phyloP scores from a whole-genome alignment of 2,113 vertebrate species.

The Fukomys damarensis region DNA sequence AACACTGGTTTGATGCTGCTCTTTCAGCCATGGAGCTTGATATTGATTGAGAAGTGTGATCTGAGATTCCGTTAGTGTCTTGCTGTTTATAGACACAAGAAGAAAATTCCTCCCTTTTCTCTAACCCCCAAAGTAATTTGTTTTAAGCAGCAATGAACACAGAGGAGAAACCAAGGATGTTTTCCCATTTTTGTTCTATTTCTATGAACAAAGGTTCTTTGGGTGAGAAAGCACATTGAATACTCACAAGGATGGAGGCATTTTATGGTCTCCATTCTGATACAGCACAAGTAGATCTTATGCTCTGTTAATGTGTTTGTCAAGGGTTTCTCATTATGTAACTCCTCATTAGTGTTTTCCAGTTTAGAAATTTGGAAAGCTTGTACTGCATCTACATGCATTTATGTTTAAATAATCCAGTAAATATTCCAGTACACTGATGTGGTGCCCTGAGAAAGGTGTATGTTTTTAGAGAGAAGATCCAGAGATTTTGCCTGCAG shows the following conservation, averaged over 20 bases:
- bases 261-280: not conserved
- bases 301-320: not conserved
- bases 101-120: not conserved
- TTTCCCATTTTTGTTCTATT: slow-evolving; percentile 43
- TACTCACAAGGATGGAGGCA: not conserved
- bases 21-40: not conserved
- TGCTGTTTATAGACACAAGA: slow-evolving; percentile 59
- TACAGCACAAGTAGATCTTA: not conserved
- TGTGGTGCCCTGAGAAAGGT: not conserved
- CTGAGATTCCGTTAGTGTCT: slow-evolving; percentile 47
- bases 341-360: not conserved
- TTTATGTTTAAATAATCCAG: slow-evolving; percentile 19
- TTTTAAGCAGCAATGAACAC: not conserved
- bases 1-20: not conserved
- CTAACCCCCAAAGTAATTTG: not conserved
- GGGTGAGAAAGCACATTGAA: not conserved
- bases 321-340: not conserved
- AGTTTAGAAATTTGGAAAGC: not conserved
- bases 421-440: not conserved
- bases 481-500: not conserved
- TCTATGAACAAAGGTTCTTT: not conserved
- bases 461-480: not conserved
- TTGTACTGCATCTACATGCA: not conserved
- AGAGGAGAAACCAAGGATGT: slow-evolving; percentile 63
- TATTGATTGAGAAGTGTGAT: slow-evolving; percentile 61